A percentile compares a stretch with the other conserved stretches of the same genome.
phyloP scores from a whole-genome alignment of 2,797 vertebrate genomes.

The Smutsia gigantea region DNA sequence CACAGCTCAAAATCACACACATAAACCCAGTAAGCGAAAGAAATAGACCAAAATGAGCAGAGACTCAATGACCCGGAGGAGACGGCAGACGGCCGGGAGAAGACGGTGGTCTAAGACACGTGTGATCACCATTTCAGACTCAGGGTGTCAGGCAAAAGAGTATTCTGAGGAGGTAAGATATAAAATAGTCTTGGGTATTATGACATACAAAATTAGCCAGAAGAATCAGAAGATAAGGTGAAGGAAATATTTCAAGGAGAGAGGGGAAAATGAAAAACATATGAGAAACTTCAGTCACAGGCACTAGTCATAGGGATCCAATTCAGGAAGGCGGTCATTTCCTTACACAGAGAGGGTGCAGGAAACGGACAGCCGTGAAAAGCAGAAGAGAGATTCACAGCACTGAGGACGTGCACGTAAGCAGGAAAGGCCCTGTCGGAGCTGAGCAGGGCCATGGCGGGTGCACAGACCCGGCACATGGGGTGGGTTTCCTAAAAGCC shows the following conservation, averaged over 20 bases:
- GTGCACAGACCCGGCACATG: not conserved
- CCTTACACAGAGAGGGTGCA: not conserved
- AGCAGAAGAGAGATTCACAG: not conserved
- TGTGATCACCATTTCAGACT: not conserved
- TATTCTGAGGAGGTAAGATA: not conserved
- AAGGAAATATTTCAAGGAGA: not conserved
- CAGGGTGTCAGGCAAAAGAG: not conserved
- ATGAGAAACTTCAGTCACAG: not conserved
- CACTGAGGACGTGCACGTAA: not conserved
- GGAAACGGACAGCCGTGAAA: not conserved
- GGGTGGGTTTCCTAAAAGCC: too few relatives aligned
- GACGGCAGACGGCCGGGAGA: too few relatives aligned
- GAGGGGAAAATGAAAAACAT: not conserved
- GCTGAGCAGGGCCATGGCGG: fast-evolving
- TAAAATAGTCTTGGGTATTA: not conserved
- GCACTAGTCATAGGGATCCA: too few relatives aligned
- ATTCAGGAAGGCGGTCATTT: not conserved
- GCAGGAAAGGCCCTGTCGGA: not conserved
- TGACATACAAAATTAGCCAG: not conserved
- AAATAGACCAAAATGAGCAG: not conserved
- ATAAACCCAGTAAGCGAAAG: not conserved
- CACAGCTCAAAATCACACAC: not conserved
- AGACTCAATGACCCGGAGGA: not conserved
- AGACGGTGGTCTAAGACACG: not conserved
- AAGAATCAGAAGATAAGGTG: not conserved